Conservation (phyloP, 2,113 vertebrate genomes). For the Thamnaconus septentrionalis region DNA sequence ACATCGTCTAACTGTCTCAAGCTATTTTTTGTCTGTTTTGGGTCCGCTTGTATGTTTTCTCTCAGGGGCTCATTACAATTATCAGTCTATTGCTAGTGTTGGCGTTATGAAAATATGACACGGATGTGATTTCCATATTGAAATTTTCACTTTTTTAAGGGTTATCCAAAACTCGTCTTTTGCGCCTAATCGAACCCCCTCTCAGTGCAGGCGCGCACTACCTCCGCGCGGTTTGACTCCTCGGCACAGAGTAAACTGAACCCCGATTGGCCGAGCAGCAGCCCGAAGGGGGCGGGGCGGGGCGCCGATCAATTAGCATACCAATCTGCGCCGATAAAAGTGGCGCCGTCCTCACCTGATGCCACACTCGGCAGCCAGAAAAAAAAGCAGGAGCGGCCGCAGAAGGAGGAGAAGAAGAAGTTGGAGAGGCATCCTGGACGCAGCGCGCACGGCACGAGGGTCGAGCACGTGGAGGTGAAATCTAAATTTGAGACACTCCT, state of each 20-base stretch:
- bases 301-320: slow-evolving; percentile 56
- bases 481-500: background rate
- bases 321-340: slow-evolving; percentile 47
- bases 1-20: background rate
- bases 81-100: too few species aligned
- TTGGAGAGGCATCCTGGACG: background rate
- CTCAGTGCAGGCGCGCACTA: too few species aligned
- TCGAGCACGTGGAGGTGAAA: background rate
- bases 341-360: slow-evolving; percentile 44
- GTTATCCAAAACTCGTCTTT: too few species aligned
- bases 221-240: too few species aligned
- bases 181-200: too few species aligned
- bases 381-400: background rate
- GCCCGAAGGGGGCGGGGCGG: slow-evolving; percentile 39
- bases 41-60: too few species aligned
- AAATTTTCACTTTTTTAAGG: too few species aligned
- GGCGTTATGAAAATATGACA: too few species aligned
- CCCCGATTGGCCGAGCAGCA: slow-evolving; percentile 58
- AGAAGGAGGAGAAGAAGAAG: background rate
- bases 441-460: background rate
- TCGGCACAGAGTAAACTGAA: background rate
- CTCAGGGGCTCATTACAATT: too few species aligned
- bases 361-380: background rate
- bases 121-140: too few species aligned
- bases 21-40: background rate